phyloP scores from a whole-genome alignment of 1,140 invertebrate species.

The Drosophila subobscura region DNA sequence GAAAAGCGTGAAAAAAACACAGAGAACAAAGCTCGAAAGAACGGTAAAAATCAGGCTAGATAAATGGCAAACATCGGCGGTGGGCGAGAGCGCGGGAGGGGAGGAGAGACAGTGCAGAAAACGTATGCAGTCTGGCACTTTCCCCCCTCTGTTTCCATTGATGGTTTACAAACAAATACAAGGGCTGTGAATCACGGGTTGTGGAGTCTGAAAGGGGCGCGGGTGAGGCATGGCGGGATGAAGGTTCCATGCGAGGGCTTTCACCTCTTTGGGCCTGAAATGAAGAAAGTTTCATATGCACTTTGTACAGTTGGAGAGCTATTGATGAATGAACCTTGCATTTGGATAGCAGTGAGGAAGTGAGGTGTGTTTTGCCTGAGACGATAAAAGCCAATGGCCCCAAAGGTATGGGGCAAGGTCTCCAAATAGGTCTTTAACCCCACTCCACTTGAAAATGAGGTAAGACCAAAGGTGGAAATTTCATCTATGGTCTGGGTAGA shows the following conservation, averaged over 20 bases:
- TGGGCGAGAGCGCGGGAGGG: background rate
- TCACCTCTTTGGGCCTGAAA: slow-evolving; percentile 17
- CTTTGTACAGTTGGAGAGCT: too few species aligned
- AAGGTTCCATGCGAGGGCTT: slow-evolving; percentile 14
- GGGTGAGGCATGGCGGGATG: background rate
- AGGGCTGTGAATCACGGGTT: slow-evolving; percentile 23
- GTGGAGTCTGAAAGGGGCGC: background rate
- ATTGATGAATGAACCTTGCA: too few species aligned
- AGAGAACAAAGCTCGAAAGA: slow-evolving; percentile 7
- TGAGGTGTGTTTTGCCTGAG: background rate
- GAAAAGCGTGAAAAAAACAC: background rate
- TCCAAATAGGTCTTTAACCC: too few species aligned
- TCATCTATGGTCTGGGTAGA: slow-evolving; percentile 53
- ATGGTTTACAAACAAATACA: slow-evolving; percentile 40
- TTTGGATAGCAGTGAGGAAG: too few species aligned
- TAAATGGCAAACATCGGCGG: slow-evolving; percentile 36
- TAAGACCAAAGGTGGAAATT: slow-evolving; percentile 1
- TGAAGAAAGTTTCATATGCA: background rate
- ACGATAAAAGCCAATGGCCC: background rate
- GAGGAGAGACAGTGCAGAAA: slow-evolving; percentile 12
- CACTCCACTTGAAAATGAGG: background rate
- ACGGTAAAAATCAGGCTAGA: slow-evolving; percentile 50
- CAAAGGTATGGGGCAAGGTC: too few species aligned
- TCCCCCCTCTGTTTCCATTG: slow-evolving; percentile 16
- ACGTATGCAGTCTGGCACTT: slow-evolving; percentile 30